phyloP scores from a whole-genome alignment of 1,140 invertebrate species.

The Onthophagus taurus region DNA sequence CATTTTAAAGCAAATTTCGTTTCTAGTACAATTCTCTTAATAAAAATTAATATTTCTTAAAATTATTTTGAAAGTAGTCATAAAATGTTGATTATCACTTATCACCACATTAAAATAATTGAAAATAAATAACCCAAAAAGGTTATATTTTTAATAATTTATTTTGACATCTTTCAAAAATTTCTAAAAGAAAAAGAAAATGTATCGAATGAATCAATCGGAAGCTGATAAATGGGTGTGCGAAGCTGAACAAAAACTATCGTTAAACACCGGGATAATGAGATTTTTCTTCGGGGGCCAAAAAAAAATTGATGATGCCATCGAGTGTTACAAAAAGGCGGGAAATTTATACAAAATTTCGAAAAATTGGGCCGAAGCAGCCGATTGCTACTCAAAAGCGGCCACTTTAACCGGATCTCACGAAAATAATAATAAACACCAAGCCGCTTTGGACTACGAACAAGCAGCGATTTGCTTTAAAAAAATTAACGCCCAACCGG shows the following conservation, averaged over 20 bases:
- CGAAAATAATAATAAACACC: conserved; percentile 78
- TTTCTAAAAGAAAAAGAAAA: too few relatives aligned
- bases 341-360: conserved; percentile 98
- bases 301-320: conserved; percentile 84
- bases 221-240: conserved; percentile 80
- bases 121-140: too few relatives aligned
- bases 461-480: conserved; percentile 96
- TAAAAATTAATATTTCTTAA: too few relatives aligned
- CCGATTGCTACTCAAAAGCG: conserved; percentile 88
- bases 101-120: too few relatives aligned
- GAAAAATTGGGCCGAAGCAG: conserved; percentile 92
- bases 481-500: conserved; percentile 75
- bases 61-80: too few relatives aligned
- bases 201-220: too few relatives aligned
- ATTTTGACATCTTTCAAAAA: too few relatives aligned
- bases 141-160: too few relatives aligned
- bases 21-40: too few relatives aligned
- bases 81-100: too few relatives aligned
- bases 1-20: too few relatives aligned
- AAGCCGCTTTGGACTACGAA: conserved; percentile 86
- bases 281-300: conserved; percentile 81
- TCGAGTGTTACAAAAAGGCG: conserved; percentile 89
- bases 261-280: conserved; percentile 76
- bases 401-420: conserved; percentile 78
- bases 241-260: conserved; percentile 84